A percentile compares a stretch with the other conserved stretches of the same genome.
Evolutionary conservation across 2,113 vertebrate species (phyloP).

Genomic region (Myocastor coypus): DNA sequence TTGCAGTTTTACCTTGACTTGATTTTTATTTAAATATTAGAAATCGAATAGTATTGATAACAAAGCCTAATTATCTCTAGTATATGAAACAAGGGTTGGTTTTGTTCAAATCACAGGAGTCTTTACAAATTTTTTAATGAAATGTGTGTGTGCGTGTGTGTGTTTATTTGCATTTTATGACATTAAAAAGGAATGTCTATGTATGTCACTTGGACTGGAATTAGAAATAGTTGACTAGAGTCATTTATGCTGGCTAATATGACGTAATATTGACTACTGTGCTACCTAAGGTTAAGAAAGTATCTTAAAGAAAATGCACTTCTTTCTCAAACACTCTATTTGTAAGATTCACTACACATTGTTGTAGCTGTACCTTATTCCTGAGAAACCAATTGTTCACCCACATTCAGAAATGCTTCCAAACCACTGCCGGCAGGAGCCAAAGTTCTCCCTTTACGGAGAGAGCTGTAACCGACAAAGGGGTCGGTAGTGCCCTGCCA

Average conservation of each 20-base stretch:
- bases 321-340: neutral
- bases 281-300: neutral
- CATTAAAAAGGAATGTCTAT: neutral
- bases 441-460: neutral
- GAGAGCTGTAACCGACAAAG: neutral
- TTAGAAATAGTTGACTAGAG: neutral
- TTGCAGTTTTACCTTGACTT: neutral
- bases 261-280: neutral
- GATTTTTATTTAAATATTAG: neutral
- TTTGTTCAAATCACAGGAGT: neutral
- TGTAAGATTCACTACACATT: neutral
- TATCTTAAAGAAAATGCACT: neutral
- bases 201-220: neutral
- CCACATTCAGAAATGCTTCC: neutral
- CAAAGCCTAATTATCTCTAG: neutral
- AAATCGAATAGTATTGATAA: neutral
- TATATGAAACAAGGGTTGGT: neutral
- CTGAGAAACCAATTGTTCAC: neutral
- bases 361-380: neutral
- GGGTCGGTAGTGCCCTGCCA: neutral
- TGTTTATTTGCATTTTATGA: neutral
- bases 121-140: neutral
- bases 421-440: neutral
- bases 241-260: neutral
- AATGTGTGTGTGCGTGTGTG: neutral